phyloP scores from a whole-genome alignment of 2,797 vertebrate genomes.

The Limnodromus scolopaceus region DNA sequence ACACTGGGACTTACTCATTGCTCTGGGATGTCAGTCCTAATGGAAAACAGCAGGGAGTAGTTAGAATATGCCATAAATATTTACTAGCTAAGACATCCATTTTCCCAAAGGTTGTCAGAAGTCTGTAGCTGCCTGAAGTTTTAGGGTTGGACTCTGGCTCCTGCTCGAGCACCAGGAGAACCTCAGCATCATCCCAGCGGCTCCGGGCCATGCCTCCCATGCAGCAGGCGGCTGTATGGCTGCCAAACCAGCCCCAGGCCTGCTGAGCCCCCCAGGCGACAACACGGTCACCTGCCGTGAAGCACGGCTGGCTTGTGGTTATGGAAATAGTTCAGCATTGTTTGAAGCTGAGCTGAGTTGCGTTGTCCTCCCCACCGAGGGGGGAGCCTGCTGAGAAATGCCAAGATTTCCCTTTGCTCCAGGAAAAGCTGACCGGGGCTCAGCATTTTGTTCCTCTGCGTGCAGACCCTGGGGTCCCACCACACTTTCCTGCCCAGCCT shows the following conservation, averaged over 20 bases:
- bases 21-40: slow-evolving; percentile 21
- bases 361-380: background rate
- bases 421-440: background rate
- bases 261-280: fast-evolving
- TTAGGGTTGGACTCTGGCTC: background rate
- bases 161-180: background rate
- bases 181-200: background rate
- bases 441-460: fast-evolving
- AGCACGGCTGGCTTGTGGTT: background rate
- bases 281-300: background rate
- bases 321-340: fast-evolving
- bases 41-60: slow-evolving; percentile 18
- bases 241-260: background rate
- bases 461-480: background rate
- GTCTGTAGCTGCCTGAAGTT: background rate
- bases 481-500: background rate
- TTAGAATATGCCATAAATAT: slow-evolving; percentile 36
- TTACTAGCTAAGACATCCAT: slow-evolving; percentile 6
- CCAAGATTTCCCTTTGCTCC: background rate
- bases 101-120: background rate
- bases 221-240: background rate
- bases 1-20: background rate
- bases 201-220: background rate
- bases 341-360: background rate
- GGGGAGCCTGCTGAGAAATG: background rate